Conservation (phyloP, 1,140 invertebrate species). For the Ladona fulva region DNA sequence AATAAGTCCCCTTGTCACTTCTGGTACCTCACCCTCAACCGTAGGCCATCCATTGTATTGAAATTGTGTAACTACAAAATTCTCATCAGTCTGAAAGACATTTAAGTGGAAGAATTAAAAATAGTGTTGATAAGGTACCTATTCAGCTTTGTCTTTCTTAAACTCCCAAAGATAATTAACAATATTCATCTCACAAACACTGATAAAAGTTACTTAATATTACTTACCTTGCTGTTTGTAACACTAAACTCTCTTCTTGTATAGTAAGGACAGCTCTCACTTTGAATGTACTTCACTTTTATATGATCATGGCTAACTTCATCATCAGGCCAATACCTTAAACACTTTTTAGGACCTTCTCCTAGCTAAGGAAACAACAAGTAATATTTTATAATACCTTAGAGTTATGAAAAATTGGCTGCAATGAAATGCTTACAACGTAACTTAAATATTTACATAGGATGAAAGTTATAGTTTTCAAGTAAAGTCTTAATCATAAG, state of each 20-base stretch:
- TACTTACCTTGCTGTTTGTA: slow-evolving; percentile 61
- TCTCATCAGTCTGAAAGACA: slow-evolving; percentile 50
- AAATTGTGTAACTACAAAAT: slow-evolving; percentile 65
- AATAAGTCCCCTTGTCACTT: slow-evolving; percentile 71
- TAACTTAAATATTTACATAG: too few relatives aligned
- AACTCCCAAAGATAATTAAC: not conserved
- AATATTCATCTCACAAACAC: not conserved
- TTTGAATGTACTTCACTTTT: slow-evolving; percentile 73
- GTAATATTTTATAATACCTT: slow-evolving; percentile 19
- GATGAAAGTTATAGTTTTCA: too few relatives aligned
- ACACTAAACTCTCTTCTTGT: slow-evolving; percentile 72
- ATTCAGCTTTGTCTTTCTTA: not conserved
- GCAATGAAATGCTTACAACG: too few relatives aligned
- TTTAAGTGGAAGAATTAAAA: not conserved
- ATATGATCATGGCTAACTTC: slow-evolving; percentile 74
- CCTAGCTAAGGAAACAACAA: slow-evolving; percentile 41
- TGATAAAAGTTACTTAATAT: slow-evolving; percentile 4
- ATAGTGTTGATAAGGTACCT: not conserved
- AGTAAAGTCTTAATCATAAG: too few relatives aligned
- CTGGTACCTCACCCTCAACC: slow-evolving; percentile 74
- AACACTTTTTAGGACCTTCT: slow-evolving; percentile 68
- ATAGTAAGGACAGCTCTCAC: slow-evolving; percentile 79
- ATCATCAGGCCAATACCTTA: slow-evolving; percentile 87
- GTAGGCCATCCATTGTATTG: slow-evolving; percentile 86
- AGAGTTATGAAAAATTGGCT: slow-evolving; percentile 18